phyloP scores from a whole-genome alignment of 2,888 invertebrate genomes.

The Podabrus alpinus region DNA sequence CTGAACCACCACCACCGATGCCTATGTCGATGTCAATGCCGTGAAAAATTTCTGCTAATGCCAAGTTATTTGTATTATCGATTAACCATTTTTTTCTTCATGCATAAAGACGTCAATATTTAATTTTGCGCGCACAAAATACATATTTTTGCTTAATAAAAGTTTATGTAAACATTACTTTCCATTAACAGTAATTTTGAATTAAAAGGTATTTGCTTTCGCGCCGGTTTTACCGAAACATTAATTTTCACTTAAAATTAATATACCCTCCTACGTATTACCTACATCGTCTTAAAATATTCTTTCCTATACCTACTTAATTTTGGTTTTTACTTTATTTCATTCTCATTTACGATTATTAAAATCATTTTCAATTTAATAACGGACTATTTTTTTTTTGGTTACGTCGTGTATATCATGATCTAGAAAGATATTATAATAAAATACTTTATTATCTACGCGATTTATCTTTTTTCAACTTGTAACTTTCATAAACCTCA shows the following conservation, averaged over 20 bases:
- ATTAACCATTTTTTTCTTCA: not conserved
- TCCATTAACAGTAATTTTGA: conserved; percentile 19
- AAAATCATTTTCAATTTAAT: not conserved
- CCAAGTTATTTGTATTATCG: conserved; percentile 19
- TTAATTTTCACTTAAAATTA: conserved; percentile 20
- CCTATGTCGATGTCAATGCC: not conserved
- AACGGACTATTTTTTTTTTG: too few species aligned
- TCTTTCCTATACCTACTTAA: not conserved
- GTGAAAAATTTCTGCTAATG: conserved; percentile 10
- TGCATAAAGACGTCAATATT: not conserved
- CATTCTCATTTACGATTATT: not conserved
- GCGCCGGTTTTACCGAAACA: conserved; percentile 14
- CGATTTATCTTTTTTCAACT: too few species aligned
- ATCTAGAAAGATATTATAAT: too few species aligned
- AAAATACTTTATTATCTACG: too few species aligned
- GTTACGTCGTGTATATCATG: too few species aligned
- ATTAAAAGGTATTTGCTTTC: conserved; percentile 24
- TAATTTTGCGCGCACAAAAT: conserved; percentile 2
- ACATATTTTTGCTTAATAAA: conserved; percentile 11
- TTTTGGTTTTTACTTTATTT: not conserved
- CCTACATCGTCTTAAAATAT: not conserved
- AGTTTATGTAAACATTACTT: conserved; percentile 18
- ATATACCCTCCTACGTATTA: conserved; percentile 7
- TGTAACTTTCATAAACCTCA: too few species aligned
- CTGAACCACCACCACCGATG: conserved; percentile 3